Evolutionary conservation across 2,113 vertebrate genomes (phyloP).

Genomic region (Tachuris rubrigastra): DNA sequence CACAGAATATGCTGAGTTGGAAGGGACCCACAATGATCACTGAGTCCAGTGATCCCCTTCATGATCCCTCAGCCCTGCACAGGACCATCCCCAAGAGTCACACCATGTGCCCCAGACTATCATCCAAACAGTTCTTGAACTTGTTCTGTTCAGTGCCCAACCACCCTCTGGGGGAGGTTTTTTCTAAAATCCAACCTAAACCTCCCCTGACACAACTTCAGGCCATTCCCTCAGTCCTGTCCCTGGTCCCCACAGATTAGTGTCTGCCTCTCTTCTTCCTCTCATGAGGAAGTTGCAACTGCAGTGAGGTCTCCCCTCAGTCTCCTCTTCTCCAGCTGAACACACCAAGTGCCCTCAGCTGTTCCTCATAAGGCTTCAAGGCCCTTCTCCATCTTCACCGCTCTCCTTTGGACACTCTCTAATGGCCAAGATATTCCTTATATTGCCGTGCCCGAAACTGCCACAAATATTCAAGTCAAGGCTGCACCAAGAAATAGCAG

Average conservation of each 20-base stretch:
- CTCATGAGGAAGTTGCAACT: background rate
- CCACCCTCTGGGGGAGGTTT: background rate
- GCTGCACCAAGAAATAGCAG: rapidly evolving
- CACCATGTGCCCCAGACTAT: background rate
- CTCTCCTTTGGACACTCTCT: background rate
- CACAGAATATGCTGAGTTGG: background rate
- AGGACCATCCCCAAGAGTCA: background rate
- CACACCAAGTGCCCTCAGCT: background rate
- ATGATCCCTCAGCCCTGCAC: background rate
- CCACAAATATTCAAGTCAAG: background rate
- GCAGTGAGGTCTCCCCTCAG: background rate
- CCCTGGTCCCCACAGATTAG: background rate
- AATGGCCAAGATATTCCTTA: background rate
- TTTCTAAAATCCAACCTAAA: background rate
- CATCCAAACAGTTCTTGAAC: background rate
- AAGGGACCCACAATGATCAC: background rate
- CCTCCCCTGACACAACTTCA: background rate
- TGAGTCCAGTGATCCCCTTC: background rate
- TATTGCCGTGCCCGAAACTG: background rate
- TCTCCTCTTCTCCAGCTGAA: background rate
- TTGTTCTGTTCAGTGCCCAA: background rate
- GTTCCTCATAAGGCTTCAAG: background rate
- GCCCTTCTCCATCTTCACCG: background rate
- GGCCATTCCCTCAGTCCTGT: background rate
- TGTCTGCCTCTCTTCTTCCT: background rate